Base-by-base conservation (phyloP, 2,888 invertebrate species). In the Diarsia dahlii region DNA sequence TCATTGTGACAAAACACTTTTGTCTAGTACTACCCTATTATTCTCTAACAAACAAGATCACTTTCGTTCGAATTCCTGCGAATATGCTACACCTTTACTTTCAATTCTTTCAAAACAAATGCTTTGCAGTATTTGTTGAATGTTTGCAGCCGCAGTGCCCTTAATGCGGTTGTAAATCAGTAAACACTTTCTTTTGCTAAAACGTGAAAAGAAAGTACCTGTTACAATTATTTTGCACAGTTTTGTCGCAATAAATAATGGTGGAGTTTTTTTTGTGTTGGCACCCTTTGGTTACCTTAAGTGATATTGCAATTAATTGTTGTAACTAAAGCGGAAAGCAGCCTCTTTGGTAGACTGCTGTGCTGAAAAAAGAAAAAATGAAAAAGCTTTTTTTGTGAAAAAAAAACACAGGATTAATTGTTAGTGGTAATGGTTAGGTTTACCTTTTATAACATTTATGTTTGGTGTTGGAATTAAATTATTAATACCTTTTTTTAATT, bases 81-180 rank as follows among this genome's bases (percentile, higher is more conserved):
- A 94, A 92, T 93, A 90, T 75, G 87, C 89, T 85, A 93, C 93
- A 93, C 93, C 92, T 93, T 93, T 92, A 92, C 93, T 94, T 93
- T 93, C 90, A 81, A 87, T 88, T 87, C 84, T 89, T 84, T 71
- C 76, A 62, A 34, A 74, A 74, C 66, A 66, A 77, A 70, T 78
- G 75, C 66, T 78, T 84, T 84, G 71, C 80, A 79, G 87, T 79
- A 89, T 92, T 94, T 94, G 93, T 95, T 95, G 92, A 91, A 88
- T 91, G 81, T 90, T 93, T 94, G 94, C 88, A 94, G 93, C 91
- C 84, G 84, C 87, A 89, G 77, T 87, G 88, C 87, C 88, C 90
- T 91, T 89, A 90, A 92, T 90, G 91, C 85, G 94, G 93, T 93
- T 92, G 92, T 96, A 95, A 95, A 95, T 95, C 93, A 92, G 92